phyloP scores from a whole-genome alignment of 2,888 invertebrate genomes.

The Mesochorus sp. region DNA sequence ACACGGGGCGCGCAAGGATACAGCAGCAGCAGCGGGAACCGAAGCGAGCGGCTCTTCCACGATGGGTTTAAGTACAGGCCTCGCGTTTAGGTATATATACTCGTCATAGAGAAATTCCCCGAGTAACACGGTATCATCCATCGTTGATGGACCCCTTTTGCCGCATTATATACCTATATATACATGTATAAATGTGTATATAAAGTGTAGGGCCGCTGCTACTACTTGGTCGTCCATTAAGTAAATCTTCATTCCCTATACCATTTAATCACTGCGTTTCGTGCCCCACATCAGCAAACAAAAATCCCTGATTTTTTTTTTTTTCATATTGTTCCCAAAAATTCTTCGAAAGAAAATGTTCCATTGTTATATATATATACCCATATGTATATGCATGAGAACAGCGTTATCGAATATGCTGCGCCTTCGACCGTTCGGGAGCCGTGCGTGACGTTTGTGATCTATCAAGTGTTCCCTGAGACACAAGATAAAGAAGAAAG shows the following conservation, averaged over 20 bases:
- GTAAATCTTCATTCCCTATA: conserved; percentile 63
- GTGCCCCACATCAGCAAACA: conserved; percentile 42
- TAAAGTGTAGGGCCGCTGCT: conserved; percentile 27
- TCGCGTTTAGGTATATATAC: conserved; percentile 43
- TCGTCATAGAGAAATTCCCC: conserved; percentile 54
- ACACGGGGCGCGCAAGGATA: conserved; percentile 48
- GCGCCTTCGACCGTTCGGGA: conserved; percentile 41
- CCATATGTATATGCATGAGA: not conserved
- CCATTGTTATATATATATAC: not conserved
- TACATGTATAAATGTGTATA: conserved; percentile 11
- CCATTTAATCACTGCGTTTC: conserved; percentile 62
- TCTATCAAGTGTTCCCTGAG: conserved; percentile 37
- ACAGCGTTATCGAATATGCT: conserved; percentile 38
- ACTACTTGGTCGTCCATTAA: conserved; percentile 61
- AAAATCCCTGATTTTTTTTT: not conserved
- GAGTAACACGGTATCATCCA: conserved; percentile 65
- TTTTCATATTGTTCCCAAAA: not conserved
- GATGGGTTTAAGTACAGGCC: conserved; percentile 66
- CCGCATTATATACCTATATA: conserved; percentile 19
- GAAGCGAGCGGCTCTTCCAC: conserved; percentile 38
- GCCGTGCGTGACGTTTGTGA: conserved; percentile 66
- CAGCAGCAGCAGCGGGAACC: conserved; percentile 41
- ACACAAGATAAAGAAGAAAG: conserved; percentile 23
- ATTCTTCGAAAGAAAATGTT: conserved; percentile 17
- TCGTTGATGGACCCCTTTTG: conserved; percentile 52